These are phyloP conservation scores for Mesoclemmys tuberculata DNA, from an alignment of 2,113 vertebrate genomes.

Conservation along the genomic window DNA sequence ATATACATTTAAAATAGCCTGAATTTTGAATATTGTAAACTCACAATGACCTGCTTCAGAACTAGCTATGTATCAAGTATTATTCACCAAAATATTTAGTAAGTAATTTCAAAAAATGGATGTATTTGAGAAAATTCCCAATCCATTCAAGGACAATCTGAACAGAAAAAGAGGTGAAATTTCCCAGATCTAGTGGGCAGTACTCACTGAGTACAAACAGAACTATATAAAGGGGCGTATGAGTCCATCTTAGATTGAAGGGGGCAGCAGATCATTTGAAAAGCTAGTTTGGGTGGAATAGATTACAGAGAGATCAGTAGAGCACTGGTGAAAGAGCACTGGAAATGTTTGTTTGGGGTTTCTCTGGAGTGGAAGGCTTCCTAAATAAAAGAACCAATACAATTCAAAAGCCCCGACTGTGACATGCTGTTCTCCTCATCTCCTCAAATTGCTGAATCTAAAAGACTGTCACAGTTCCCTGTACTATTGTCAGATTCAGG, in stretches of 20 bases:
- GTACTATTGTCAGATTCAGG: accelerated
- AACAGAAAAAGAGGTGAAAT: background rate
- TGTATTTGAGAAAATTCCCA: background rate
- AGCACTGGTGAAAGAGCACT: background rate
- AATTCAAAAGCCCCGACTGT: background rate
- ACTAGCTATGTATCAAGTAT: background rate
- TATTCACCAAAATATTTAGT: background rate
- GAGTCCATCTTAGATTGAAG: background rate
- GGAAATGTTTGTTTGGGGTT: background rate
- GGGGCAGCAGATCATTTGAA: background rate
- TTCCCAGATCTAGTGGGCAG: background rate
- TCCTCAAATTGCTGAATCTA: background rate
- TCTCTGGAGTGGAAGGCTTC: background rate
- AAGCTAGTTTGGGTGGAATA: background rate
- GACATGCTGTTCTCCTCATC: background rate
- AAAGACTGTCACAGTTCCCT: background rate
- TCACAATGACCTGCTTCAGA: background rate
- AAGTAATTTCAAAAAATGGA: background rate
- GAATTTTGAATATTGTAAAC: background rate
- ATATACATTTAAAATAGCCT: accelerated
- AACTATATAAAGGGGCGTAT: background rate
- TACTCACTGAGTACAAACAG: background rate
- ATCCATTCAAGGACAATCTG: background rate
- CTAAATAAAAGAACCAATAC: background rate
- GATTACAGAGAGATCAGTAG: background rate